phyloP scores from a whole-genome alignment of 2,888 invertebrate genomes.

The Cheilosia urbana region DNA sequence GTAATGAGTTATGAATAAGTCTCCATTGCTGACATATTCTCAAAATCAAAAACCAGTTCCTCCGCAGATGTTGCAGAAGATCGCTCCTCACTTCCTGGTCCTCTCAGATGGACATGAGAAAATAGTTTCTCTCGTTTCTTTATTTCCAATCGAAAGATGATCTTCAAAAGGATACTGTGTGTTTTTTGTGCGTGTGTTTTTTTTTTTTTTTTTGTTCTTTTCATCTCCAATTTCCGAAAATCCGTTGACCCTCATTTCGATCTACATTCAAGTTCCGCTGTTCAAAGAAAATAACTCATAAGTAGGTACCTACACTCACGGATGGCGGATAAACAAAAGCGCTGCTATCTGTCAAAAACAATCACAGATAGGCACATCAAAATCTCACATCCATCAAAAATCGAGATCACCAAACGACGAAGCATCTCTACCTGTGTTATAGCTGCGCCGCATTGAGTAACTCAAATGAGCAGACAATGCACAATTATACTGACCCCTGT shows the following conservation, averaged over 20 bases:
- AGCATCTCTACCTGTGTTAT: slow-evolving; percentile 51
- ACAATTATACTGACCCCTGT: slow-evolving; percentile 77
- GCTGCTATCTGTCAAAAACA: slow-evolving; percentile 77
- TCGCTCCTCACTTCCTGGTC: slow-evolving; percentile 50
- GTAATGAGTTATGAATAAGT: background rate
- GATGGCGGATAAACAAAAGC: slow-evolving; percentile 45
- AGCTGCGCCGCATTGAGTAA: slow-evolving; percentile 18
- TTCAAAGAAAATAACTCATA: slow-evolving; percentile 59
- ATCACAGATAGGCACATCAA: slow-evolving; percentile 77
- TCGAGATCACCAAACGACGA: slow-evolving; percentile 39
- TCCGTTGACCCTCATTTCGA: slow-evolving; percentile 55
- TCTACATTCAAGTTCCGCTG: slow-evolving; percentile 32
- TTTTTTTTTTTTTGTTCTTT: slow-evolving; percentile 26
- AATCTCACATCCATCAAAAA: slow-evolving; percentile 77
- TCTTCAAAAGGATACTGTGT: slow-evolving; percentile 43
- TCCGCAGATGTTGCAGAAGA: slow-evolving; percentile 51
- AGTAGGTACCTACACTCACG: slow-evolving; percentile 32
- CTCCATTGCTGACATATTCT: background rate
- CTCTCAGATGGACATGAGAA: slow-evolving; percentile 69
- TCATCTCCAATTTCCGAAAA: slow-evolving; percentile 51
- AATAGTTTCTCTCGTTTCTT: slow-evolving; percentile 44
- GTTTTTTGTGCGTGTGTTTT: slow-evolving; percentile 1
- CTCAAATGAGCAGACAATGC: slow-evolving; percentile 72
- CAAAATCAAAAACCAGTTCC: slow-evolving; percentile 45
- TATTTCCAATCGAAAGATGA: slow-evolving; percentile 14